Evolutionary conservation across 2,113 vertebrate species (phyloP).

Genomic region (Athene noctua): DNA sequence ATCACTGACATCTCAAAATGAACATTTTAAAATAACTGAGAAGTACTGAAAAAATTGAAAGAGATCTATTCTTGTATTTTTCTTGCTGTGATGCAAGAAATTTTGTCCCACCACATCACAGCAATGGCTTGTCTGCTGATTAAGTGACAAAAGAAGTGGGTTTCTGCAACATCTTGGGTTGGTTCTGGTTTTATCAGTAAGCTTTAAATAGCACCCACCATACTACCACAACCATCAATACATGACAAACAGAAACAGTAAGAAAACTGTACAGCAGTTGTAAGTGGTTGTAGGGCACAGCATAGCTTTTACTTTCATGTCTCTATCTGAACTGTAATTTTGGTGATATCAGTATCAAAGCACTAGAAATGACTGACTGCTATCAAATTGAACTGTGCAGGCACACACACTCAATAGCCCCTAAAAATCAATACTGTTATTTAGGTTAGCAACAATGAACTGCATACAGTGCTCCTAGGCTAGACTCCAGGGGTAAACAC

Average conservation of each 20-base stretch:
- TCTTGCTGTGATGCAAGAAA: not conserved
- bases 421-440: not conserved
- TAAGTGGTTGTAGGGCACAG: not conserved
- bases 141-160: not conserved
- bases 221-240: not conserved
- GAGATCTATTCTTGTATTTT: not conserved
- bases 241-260: not conserved
- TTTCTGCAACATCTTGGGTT: not conserved
- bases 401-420: not conserved
- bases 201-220: not conserved
- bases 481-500: not conserved
- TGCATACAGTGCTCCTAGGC: not conserved
- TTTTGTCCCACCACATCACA: not conserved
- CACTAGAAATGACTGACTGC: not conserved
- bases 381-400: not conserved
- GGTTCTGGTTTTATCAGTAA: not conserved
- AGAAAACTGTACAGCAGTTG: not conserved
- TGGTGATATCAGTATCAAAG: not conserved
- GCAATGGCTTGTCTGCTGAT: not conserved
- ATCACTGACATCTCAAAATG: not conserved
- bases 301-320: not conserved
- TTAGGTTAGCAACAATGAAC: not conserved
- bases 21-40: not conserved
- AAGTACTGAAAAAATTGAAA: not conserved
- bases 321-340: not conserved